Percentiles rank a stretch among this genome's conserved stretches.
These are phyloP conservation scores for Epinephelus coioides DNA, from an alignment of 2,797 vertebrate genomes.

Conservation along the genomic window DNA sequence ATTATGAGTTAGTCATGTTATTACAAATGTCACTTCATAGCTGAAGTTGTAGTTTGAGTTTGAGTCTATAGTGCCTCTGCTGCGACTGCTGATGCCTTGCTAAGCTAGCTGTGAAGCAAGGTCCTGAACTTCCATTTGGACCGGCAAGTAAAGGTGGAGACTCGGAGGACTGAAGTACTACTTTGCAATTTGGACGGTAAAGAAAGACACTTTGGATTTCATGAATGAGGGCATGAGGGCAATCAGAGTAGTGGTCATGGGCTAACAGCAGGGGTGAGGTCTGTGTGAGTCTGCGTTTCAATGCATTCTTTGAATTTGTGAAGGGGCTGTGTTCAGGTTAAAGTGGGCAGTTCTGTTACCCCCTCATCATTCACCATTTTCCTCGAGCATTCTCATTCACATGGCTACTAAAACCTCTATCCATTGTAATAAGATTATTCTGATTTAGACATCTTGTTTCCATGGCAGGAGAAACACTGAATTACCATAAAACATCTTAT, in stretches of 20 bases:
- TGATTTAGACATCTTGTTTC: conserved; percentile 27
- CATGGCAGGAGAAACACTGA: conserved; percentile 4
- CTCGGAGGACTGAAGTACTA: too few species aligned
- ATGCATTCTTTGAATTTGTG: neutral
- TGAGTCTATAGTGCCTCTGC: too few species aligned
- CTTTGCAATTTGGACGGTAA: too few species aligned
- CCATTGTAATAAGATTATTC: neutral
- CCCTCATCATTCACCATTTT: conserved; percentile 20
- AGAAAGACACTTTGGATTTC: too few species aligned
- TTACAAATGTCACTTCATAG: too few species aligned
- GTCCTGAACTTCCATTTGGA: too few species aligned
- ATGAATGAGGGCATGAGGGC: neutral
- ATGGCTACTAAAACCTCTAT: neutral
- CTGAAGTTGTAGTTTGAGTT: too few species aligned
- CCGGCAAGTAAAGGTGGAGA: too few species aligned
- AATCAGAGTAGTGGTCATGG: neutral
- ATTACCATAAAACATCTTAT: conserved; percentile 43
- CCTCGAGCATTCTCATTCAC: neutral
- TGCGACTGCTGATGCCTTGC: too few species aligned
- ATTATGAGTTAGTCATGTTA: too few species aligned
- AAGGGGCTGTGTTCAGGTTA: neutral
- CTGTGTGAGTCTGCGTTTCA: neutral
- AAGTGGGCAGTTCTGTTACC: neutral
- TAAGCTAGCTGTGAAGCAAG: too few species aligned
- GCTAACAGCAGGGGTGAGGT: neutral